Base-by-base conservation (phyloP, 2,888 invertebrate genomes). In the Eupsilia transversa region DNA sequence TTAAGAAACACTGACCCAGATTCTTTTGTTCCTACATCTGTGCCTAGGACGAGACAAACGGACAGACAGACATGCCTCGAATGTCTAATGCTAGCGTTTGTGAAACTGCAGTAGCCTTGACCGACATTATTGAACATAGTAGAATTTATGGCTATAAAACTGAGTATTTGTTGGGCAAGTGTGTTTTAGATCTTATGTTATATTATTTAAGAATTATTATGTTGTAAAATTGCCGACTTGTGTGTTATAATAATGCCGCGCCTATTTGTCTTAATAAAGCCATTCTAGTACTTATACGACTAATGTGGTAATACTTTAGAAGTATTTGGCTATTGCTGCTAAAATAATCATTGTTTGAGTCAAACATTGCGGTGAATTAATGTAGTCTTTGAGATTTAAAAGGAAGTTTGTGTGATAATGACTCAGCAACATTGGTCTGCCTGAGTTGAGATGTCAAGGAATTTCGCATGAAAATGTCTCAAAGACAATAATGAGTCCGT, bases 41-140 rank as follows among this genome's bases (percentile, higher is more conserved):
- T 73, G 85, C 86, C 86, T 88, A 86, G 89, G 84, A 86, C 84
- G 77, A 87, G 86, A 87, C 86, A 85, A 83, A 76, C 83, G 84
- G 79, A 83, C 80, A 72, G 57, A 80, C 79, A 81, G 88, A 92
- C 91, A 90, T 88, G 90, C 85, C 82, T 79, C 85, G 95, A 94
- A 94, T 95, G 83, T 84, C 89, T 94, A 94, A 95, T 94, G 88
- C 79, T 80, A 82, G 73, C 71, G 90, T 94, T 95, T 94, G 93
- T 93, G 94, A 93, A 95, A 95, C 91, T 89, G 88, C 89, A 83
- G 79, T 68, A 90, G 88, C 96, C 96, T 95, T 96, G 96, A 89
- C 95, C 94, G 90, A 93, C 85, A 92, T 94, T 88, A 90, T 89
- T 78, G 82, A 86, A 85, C 83, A 86, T 77, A 79, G 86, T 86